Conservation (phyloP, 2,888 invertebrate species). For the Petrolisthes cinctipes region DNA sequence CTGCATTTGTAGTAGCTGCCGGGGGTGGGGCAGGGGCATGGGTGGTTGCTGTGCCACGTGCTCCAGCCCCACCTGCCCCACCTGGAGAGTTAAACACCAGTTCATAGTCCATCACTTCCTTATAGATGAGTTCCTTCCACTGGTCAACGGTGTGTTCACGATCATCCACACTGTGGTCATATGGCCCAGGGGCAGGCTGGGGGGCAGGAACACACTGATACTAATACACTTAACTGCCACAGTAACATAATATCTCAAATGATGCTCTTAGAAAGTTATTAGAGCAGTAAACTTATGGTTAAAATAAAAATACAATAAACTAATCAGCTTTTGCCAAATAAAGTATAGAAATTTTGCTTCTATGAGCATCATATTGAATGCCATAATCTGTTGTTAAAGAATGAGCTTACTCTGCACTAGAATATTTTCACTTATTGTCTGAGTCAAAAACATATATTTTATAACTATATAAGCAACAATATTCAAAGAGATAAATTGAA, state of each 20-base stretch:
- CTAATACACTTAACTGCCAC: too few relatives aligned
- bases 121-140: slow-evolving; percentile 99
- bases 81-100: slow-evolving; percentile 74
- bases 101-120: slow-evolving; percentile 97
- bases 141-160: slow-evolving; percentile 99
- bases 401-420: not conserved
- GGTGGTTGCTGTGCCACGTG: slow-evolving; percentile 40
- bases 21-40: slow-evolving; percentile 43
- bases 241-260: too few relatives aligned
- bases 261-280: too few relatives aligned
- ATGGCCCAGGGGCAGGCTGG: slow-evolving; percentile 95
- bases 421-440: not conserved
- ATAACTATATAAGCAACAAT: not conserved
- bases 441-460: not conserved
- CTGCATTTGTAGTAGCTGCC: slow-evolving; percentile 50
- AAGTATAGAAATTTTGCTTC: too few relatives aligned
- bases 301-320: too few relatives aligned
- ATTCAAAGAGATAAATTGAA: not conserved
- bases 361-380: too few relatives aligned
- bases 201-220: slow-evolving; percentile 63
- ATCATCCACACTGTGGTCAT: slow-evolving; percentile 99
- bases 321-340: too few relatives aligned
- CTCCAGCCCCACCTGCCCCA: slow-evolving; percentile 47
- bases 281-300: too few relatives aligned
- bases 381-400: not conserved